Percentiles rank a stretch among this genome's conserved stretches.
phyloP scores from a whole-genome alignment of 2,113 vertebrate genomes.

The Sylvilagus bachmani region DNA sequence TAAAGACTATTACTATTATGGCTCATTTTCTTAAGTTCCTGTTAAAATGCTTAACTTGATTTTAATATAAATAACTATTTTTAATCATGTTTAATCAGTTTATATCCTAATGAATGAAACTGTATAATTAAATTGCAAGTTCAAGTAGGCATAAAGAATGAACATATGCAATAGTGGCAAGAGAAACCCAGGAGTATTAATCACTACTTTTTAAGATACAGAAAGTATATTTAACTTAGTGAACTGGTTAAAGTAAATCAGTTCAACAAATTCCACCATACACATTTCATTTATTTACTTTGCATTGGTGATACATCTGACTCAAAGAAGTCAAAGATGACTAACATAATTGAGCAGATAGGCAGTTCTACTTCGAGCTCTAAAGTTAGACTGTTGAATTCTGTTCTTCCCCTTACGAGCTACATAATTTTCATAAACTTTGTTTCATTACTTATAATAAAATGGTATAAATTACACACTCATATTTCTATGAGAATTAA shows the following conservation, averaged over 20 bases:
- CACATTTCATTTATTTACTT: background rate
- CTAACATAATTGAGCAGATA: background rate
- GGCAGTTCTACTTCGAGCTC: background rate
- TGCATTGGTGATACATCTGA: background rate
- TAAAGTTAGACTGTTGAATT: background rate
- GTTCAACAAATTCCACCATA: background rate
- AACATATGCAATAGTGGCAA: background rate
- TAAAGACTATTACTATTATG: background rate
- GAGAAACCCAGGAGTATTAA: background rate
- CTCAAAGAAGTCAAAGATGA: background rate
- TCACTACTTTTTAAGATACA: background rate
- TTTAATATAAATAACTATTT: constrained; percentile 5
- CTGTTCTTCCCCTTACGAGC: background rate
- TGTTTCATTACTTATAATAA: background rate
- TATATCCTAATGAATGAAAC: background rate
- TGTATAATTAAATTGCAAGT: constrained; percentile 18
- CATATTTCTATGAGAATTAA: background rate
- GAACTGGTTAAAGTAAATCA: background rate
- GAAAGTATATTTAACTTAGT: background rate
- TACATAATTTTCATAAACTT: background rate
- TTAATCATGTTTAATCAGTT: background rate
- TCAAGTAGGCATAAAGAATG: background rate
- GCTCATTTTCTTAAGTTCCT: background rate
- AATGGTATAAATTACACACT: background rate
- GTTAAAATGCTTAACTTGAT: background rate